Base-by-base conservation (phyloP, 2,888 invertebrate species). In the Harpalus rubripes region DNA sequence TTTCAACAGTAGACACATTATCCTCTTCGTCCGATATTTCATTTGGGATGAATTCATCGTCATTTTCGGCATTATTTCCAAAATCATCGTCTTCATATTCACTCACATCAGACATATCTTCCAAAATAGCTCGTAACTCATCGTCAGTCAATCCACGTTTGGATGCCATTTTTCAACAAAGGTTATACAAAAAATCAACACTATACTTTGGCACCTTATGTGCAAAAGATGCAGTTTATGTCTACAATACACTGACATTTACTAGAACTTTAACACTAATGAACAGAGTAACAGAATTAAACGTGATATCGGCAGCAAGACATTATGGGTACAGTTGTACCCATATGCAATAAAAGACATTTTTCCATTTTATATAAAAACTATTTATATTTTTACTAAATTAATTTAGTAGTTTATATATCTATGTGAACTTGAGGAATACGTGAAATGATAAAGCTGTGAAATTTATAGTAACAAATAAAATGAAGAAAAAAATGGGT, bases 351-450 rank as follows among this genome's bases (percentile, higher is more conserved):
- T 59, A 59, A 59, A 59, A 10, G 59, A 59, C 0, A 16, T 59
- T 16, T 59, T 59, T 15, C 18, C 59, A 18, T 59, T 59, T 59
- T 59, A 59, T 16, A 18, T 15, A 59, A 59, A 59, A 59, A 7
- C 59, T 18, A 59, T 16, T 59, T 58, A 58, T 58, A 58, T 58
- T 5, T 15, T 59, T 16, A 59, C 7, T 59, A 59, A 59, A 59
- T 59, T 59, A 59, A 59, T 59, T 59, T 59, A 59, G n/a, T 59
- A 7, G n/a, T 59, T 59, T 59, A 59, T 59, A n/a, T 59, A 59
- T 59, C 15, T 15, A 16, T 59, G n/a, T 59, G 7, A 59, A 59
- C 7, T 16, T 59, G 15, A 59, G 59, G 59, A 59, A 59, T 59
- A 59, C n/a, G n/a, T 59, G n/a, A 59, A 52, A 52, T 12, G 44